These are phyloP conservation scores for Oncorhynchus tshawytscha DNA, from an alignment of 2,113 vertebrate genomes.

Conservation along the genomic window DNA sequence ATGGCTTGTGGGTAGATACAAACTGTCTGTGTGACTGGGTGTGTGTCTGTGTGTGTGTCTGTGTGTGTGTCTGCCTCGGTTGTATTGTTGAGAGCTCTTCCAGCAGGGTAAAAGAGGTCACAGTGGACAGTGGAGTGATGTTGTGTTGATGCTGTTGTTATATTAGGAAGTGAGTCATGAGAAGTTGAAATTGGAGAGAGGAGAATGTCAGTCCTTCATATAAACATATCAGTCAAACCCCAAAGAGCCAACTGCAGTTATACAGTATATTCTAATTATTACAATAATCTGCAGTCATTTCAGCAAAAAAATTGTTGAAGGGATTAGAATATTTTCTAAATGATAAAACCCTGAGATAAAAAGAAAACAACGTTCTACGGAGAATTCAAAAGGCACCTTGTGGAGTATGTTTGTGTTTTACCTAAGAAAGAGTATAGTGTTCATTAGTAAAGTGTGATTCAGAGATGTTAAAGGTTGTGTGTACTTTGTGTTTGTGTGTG, in stretches of 20 bases:
- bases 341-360: conserved; percentile 2
- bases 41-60: too few species aligned
- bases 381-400: background rate
- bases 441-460: background rate
- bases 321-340: background rate
- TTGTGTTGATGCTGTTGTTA: conserved; percentile 14
- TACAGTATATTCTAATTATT: background rate
- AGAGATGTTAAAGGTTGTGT: background rate
- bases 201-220: background rate
- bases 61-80: too few species aligned
- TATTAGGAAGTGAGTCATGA: conserved; percentile 18
- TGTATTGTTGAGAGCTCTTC: background rate
- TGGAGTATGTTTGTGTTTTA: background rate
- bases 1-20: too few species aligned
- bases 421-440: too few species aligned
- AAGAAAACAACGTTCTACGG: background rate
- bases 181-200: background rate
- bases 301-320: too few species aligned
- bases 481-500: too few species aligned
- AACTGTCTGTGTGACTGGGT: too few species aligned
- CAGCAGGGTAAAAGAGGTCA: conserved; percentile 31
- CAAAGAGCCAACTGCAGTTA: background rate
- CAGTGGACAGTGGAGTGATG: conserved; percentile 50
- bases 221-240: conserved; percentile 13
- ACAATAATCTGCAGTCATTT: background rate